These are phyloP conservation scores for Nesidiocoris tenuis DNA, from an alignment of 2,888 invertebrate species.

Conservation along the genomic window DNA sequence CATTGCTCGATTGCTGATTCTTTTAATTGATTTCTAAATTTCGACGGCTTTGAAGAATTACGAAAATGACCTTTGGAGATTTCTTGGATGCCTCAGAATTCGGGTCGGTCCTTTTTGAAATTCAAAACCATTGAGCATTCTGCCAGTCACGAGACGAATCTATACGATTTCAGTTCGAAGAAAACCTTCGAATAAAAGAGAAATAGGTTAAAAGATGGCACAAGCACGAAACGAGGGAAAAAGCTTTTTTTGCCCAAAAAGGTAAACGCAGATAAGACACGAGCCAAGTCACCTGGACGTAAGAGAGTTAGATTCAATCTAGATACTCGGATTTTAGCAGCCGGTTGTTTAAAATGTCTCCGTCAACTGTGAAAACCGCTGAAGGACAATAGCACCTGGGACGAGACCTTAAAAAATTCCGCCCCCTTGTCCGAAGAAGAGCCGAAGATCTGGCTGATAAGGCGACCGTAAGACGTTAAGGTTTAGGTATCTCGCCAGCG, in stretches of 20 bases:
- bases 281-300: constrained; percentile 39
- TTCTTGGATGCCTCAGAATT: too few species aligned
- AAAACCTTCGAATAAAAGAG: not conserved
- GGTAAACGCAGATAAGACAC: constrained; percentile 31
- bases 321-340: constrained; percentile 9
- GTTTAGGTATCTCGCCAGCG: too few species aligned
- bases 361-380: constrained; percentile 29
- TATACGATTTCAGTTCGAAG: not conserved
- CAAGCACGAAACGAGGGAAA: not conserved
- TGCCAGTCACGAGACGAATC: not conserved
- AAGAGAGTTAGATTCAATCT: constrained; percentile 20
- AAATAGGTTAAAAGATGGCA: constrained; percentile 9
- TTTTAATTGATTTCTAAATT: too few species aligned
- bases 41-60: too few species aligned
- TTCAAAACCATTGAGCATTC: not conserved
- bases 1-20: too few species aligned
- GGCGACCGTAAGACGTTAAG: too few species aligned
- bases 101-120: not conserved
- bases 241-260: constrained; percentile 11
- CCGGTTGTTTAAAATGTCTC: constrained; percentile 20
- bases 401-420: not conserved
- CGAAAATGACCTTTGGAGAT: too few species aligned
- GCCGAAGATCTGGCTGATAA: not conserved
- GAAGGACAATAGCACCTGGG: constrained; percentile 35
- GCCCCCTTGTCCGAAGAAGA: not conserved